A percentile compares a stretch with the other conserved stretches of the same genome.
Evolutionary conservation across 1,140 invertebrate species (phyloP).

Genomic region (Nephila pilipes): DNA sequence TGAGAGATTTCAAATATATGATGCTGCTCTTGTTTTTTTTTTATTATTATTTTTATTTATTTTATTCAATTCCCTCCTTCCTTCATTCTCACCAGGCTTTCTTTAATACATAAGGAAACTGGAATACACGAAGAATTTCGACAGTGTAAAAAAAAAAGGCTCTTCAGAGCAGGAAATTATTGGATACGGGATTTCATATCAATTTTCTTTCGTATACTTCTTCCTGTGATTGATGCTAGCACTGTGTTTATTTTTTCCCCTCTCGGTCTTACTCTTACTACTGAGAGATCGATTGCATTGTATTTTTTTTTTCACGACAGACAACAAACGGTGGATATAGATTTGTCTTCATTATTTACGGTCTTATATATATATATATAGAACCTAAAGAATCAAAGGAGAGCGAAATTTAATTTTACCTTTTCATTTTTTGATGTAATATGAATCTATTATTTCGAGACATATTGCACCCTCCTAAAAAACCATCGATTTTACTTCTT

Average conservation of each 20-base stretch:
- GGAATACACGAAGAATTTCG: constrained; percentile 27
- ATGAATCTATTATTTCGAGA: constrained; percentile 25
- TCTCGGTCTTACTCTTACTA: background rate
- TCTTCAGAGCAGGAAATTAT: constrained; percentile 51
- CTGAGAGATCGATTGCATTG: constrained; percentile 14
- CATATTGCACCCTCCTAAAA: background rate
- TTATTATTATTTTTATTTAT: background rate
- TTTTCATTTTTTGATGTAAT: constrained; percentile 26
- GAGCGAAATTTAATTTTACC: constrained; percentile 27
- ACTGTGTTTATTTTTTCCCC: constrained; percentile 57
- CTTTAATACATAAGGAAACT: constrained; percentile 16
- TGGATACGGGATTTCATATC: constrained; percentile 71
- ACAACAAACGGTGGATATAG: constrained; percentile 33
- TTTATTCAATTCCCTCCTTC: background rate
- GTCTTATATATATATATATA: constrained; percentile 32
- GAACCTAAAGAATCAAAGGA: constrained; percentile 8
- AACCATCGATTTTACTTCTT: background rate
- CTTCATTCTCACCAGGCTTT: background rate
- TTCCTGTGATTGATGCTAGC: constrained; percentile 56
- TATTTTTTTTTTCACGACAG: constrained; percentile 38
- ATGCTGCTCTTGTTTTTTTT: too few relatives aligned
- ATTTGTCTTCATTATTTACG: constrained; percentile 68
- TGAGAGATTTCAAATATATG: constrained; percentile 60
- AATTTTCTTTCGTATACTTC: constrained; percentile 71
- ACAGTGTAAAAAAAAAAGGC: background rate